Evolutionary conservation across 1,140 invertebrate species (phyloP).

Genomic region (Diachasmimorpha longicaudata): DNA sequence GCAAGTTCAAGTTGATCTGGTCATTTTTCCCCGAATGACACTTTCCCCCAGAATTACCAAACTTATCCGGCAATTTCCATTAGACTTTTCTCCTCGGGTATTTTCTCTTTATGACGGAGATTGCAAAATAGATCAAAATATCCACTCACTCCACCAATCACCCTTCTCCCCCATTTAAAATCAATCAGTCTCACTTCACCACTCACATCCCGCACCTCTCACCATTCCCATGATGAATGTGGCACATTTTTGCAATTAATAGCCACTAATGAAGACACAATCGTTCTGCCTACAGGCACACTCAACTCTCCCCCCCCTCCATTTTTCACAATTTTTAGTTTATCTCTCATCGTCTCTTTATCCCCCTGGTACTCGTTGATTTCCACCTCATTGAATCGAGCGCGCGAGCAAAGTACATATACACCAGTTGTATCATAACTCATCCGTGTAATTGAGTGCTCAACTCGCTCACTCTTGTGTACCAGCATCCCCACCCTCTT

Average conservation of each 20-base stretch:
- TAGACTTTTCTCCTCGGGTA: no score
- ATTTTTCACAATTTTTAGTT: constrained; percentile 25
- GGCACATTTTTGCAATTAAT: constrained; percentile 57
- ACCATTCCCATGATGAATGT: constrained; percentile 48
- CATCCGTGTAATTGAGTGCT: constrained; percentile 61
- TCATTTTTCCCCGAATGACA: no score
- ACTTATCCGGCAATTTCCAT: no score
- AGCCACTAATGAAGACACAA: constrained; percentile 57
- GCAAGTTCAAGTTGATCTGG: no score
- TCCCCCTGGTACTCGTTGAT: not conserved
- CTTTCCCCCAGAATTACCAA: no score
- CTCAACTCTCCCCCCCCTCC: constrained; percentile 27
- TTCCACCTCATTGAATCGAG: constrained; percentile 10
- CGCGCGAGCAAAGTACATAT: not conserved
- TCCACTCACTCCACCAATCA: no score
- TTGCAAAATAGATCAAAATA: no score
- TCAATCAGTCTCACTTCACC: not conserved
- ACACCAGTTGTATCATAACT: constrained; percentile 47
- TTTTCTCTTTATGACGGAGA: no score
- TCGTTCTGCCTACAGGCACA: constrained; percentile 38
- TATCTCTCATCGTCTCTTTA: constrained; percentile 4
- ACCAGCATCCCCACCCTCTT: not conserved
- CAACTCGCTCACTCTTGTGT: constrained; percentile 35
- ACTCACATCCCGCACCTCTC: not conserved
- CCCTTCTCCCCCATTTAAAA: not conserved